Base-by-base conservation (phyloP, 2,888 invertebrate species). In the Oeneis ivallda region DNA sequence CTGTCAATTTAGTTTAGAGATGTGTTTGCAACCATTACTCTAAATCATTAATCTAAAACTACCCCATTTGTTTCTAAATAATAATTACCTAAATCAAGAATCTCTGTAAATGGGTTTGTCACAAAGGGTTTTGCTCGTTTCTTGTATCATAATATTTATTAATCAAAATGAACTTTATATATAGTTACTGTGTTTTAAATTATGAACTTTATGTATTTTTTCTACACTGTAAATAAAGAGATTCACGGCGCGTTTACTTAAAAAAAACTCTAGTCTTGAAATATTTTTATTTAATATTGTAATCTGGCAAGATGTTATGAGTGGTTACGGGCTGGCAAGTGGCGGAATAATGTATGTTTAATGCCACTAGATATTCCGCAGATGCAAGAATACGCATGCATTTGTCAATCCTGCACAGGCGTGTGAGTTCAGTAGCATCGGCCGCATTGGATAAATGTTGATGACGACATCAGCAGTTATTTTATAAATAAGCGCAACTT, bases 201-300 rank as follows among this genome's bases (percentile, higher is more conserved):
- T 47, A 47, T 15, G 17, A 26, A 26, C 13, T 50, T 26, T 50
- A 26, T 50, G 6, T 19, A 39, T 50, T 50, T 9, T 60, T 9
- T 37, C n/a, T 19, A 43, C 52, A 65, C 68, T 75, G 72, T 76
- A 75, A 67, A 74, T 75, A 75, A 74, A 68, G 77, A 81, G 80
- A 84, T 84, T 86, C 84, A 81, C 82, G 89, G 85, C 89, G 85
- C 83, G 81, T 83, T 80, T 88, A 89, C 87, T 89, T 89, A 70
- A 65, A 70, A 59, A 81, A 82, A 84, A 81, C 81, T 90, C 90
- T 90, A 90, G 90, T 90, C 90, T 84, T 82, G 80, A 80, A 76
- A 76, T 77, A 74, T 82, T 81, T 84, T 84, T 81, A 80, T 83
- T 83, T 84, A 80, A 81, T 84, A 78, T 82, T 78, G 76, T 76